Evolutionary conservation across 2,888 invertebrate species (phyloP).

Genomic region (Elegia similella): DNA sequence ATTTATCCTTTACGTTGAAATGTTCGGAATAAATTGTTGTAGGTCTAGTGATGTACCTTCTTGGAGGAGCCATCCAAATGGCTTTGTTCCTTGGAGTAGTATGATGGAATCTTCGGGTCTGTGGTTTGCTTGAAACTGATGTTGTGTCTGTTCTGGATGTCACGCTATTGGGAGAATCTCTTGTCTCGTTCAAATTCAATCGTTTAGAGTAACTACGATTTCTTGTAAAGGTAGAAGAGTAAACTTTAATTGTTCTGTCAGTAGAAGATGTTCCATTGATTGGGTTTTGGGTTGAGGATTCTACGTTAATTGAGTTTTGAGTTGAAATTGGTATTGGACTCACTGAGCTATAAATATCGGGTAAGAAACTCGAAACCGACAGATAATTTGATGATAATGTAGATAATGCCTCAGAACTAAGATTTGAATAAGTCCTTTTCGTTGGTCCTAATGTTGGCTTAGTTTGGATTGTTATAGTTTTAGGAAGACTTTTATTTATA

Average conservation of each 20-base stretch:
- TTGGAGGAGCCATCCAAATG: slow-evolving; percentile 69
- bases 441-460: slow-evolving; percentile 27
- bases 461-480: background rate
- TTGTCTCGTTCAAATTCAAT: slow-evolving; percentile 54
- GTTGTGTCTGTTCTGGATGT: slow-evolving; percentile 49
- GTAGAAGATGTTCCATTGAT: slow-evolving; percentile 39
- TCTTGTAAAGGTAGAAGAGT: slow-evolving; percentile 50
- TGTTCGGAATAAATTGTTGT: slow-evolving; percentile 71
- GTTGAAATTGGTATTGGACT: slow-evolving; percentile 45
- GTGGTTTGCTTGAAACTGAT: slow-evolving; percentile 42
- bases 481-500: background rate
- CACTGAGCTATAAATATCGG: slow-evolving; percentile 37
- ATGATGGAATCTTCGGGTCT: slow-evolving; percentile 60
- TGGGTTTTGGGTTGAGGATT: slow-evolving; percentile 49
- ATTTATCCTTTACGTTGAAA: slow-evolving; percentile 63
- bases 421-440: slow-evolving; percentile 33
- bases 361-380: slow-evolving; percentile 43
- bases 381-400: slow-evolving; percentile 42
- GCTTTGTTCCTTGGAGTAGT: slow-evolving; percentile 67
- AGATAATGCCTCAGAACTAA: slow-evolving; percentile 38
- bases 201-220: slow-evolving; percentile 66
- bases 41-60: slow-evolving; percentile 56
- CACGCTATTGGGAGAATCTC: slow-evolving; percentile 67
- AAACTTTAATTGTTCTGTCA: slow-evolving; percentile 47
- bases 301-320: slow-evolving; percentile 39